A percentile compares a stretch with the other conserved stretches of the same genome.
Evolutionary conservation across 1,140 invertebrate species (phyloP).

Genomic region (Antheraea pernyi): DNA sequence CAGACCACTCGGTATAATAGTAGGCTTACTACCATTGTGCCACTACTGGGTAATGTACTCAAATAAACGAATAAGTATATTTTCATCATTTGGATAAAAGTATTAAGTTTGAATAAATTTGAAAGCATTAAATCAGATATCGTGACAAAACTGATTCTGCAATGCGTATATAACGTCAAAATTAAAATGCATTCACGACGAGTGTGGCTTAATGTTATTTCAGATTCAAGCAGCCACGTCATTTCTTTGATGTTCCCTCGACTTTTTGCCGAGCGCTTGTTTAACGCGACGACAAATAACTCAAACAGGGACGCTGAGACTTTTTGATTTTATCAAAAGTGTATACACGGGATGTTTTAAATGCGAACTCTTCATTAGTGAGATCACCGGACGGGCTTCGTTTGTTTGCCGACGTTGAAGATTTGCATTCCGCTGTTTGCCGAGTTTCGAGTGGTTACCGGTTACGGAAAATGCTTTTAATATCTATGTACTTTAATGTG

Average conservation of each 20-base stretch:
- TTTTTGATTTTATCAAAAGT: conserved; percentile 51
- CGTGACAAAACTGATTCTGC: neutral
- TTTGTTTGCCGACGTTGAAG: conserved; percentile 40
- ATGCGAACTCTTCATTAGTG: conserved; percentile 64
- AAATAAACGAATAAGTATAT: too few relatives aligned
- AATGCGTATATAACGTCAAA: conserved; percentile 19
- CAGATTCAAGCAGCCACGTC: conserved; percentile 56
- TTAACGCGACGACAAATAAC: conserved; percentile 77
- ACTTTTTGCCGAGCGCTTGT: conserved; percentile 69
- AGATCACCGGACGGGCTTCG: conserved; percentile 47
- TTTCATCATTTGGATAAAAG: too few relatives aligned
- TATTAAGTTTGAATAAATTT: neutral
- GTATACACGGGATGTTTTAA: conserved; percentile 47
- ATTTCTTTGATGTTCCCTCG: conserved; percentile 65
- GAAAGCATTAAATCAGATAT: neutral
- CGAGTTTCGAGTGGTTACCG: conserved; percentile 1
- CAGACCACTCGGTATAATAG: too few relatives aligned
- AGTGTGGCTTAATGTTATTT: conserved; percentile 61
- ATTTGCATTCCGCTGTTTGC: conserved; percentile 38
- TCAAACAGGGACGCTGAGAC: conserved; percentile 54
- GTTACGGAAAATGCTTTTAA: conserved; percentile 13
- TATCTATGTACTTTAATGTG: conserved; percentile 7
- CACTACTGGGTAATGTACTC: too few relatives aligned
- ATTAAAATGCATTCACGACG: conserved; percentile 42
- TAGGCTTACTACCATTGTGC: too few relatives aligned